Conservation (phyloP, 2,888 invertebrate species). For the Lapara coniferarum region DNA sequence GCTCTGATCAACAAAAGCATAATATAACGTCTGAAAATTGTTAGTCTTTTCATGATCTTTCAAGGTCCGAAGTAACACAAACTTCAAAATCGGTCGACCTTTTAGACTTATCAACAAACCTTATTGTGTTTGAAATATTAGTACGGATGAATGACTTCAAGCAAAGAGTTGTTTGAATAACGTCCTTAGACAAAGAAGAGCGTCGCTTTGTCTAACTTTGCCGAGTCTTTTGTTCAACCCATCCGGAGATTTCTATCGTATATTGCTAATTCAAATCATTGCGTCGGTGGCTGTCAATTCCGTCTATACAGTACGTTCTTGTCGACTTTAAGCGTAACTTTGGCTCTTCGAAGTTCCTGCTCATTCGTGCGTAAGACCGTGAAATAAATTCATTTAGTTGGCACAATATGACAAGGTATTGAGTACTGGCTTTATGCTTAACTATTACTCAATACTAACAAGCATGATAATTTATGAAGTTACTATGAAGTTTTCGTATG, state of each 20-base stretch:
- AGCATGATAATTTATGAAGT: no score
- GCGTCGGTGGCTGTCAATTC: neutral
- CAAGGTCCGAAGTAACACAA: neutral
- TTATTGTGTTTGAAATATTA: constrained; percentile 5
- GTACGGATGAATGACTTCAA: neutral
- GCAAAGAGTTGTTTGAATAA: neutral
- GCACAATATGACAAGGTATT: no score
- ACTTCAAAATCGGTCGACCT: neutral
- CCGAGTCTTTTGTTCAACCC: neutral
- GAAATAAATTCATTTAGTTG: no score
- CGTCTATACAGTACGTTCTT: neutral
- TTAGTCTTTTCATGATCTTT: no score
- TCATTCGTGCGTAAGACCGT: no score
- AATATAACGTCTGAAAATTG: no score
- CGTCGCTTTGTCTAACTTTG: constrained; percentile 1
- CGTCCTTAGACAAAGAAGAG: neutral
- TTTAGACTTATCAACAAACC: neutral
- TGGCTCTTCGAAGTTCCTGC: no score
- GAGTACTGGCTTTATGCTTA: no score
- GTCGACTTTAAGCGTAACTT: neutral
- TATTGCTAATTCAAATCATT: constrained; percentile 9
- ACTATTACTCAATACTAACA: no score
- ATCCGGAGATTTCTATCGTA: neutral
- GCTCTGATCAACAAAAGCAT: no score
- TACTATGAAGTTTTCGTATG: no score